Evolutionary conservation across 2,888 invertebrate species (phyloP), one percentile per base, ranked within the genome.

Genomic region (Drosophila niveifrons): DNA sequence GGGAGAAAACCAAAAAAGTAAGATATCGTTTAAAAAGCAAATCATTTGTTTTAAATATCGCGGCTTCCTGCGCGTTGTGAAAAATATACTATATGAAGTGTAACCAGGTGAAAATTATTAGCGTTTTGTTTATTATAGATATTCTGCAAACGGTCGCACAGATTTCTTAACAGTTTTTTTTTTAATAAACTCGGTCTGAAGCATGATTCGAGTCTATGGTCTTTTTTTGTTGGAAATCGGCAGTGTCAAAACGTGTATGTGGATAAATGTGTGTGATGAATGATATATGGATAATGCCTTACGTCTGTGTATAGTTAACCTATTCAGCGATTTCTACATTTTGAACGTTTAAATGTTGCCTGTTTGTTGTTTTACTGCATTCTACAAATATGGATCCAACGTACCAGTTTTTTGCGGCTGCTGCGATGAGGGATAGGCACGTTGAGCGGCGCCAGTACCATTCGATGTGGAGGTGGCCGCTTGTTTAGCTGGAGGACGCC

Each of bases 401-500:
- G 91, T 91, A 91, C 91, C 91, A 88, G 90, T 80, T 90, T 91
- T 91, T 61, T 81, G 80, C 51, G 88, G 71, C 69, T 80, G 90
- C 70, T 79, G 81, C 70, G 78, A 84, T 11, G 87, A 55, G 34
- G 70, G 36, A 43, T 84, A 85, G 71, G 84, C 75, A 80, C 84
- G 87, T 73, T 81, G 82, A 41, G 61, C 66, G 55, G 76, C 72
- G 34, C 82, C 80, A 74, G 85, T 90, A 36, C 88, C 80, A 57
- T 80, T 90, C 34, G 90, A 82, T 61, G 89, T 84, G 31, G 90
- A 88, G 44, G 88, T 88, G 44, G 86, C 77, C 57, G 90, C 77
- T 76, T 78, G 82, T 61, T 90, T 91, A 3, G 85, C 63, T 46
- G 85, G 81, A 91, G 93, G 90, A 66, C 94, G 94, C 82, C 95